Percentiles rank a stretch among this genome's conserved stretches.
These are phyloP conservation scores for Caiman crocodilus DNA, from an alignment of 2,797 vertebrate genomes.

Conservation along the genomic window DNA sequence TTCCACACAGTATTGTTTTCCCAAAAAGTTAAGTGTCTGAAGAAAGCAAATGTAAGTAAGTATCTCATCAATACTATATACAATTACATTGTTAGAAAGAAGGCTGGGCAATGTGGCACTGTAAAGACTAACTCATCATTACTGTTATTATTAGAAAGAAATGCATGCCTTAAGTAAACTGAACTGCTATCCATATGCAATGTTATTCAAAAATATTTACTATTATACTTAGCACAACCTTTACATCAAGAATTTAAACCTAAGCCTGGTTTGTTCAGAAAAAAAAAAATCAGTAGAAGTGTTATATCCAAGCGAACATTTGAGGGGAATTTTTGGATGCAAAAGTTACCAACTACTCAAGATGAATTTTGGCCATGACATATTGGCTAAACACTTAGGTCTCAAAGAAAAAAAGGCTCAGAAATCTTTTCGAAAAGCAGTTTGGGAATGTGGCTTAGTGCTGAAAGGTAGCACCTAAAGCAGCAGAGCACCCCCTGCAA, in stretches of 20 bases:
- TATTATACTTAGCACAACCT: neutral
- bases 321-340: neutral
- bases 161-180: neutral
- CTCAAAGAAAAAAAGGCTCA: neutral
- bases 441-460: neutral
- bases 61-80: fast-evolving
- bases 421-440: neutral
- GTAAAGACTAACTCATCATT: fast-evolving
- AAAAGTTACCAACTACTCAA: neutral
- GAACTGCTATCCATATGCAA: neutral
- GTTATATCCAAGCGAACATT: neutral
- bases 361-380: neutral
- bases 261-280: neutral
- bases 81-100: neutral
- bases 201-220: neutral
- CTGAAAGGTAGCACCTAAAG: neutral
- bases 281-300: neutral
- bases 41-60: neutral
- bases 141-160: neutral
- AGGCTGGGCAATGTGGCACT: too few species aligned
- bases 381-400: neutral
- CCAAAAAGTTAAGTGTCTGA: neutral
- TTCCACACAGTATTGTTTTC: neutral
- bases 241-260: neutral
- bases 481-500: neutral